A percentile compares a stretch with the other conserved stretches of the same genome.
phyloP scores from a whole-genome alignment of 2,797 vertebrate genomes.

The Zonotrichia albicollis region DNA sequence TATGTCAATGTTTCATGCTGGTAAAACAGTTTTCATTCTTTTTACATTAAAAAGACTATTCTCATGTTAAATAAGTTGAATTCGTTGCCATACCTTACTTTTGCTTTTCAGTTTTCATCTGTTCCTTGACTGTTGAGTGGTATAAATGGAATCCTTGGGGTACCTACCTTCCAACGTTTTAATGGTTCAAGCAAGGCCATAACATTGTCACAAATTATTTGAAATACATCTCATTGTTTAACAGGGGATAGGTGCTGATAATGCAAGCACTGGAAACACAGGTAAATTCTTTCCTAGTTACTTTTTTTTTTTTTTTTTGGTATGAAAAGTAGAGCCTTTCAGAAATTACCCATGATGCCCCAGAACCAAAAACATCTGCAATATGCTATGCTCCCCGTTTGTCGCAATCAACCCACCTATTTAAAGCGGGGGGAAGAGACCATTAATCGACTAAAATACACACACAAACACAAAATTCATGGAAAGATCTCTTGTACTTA shows the following conservation, averaged over 20 bases:
- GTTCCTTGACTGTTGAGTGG: background rate
- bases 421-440: background rate
- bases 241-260: background rate
- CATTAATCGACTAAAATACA: background rate
- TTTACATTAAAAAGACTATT: background rate
- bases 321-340: background rate
- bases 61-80: background rate
- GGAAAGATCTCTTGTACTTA: constrained; percentile 35
- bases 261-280: background rate
- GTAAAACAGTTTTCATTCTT: background rate
- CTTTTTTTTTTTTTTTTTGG: background rate
- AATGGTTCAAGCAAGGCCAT: background rate
- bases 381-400: background rate
- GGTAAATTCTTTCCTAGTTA: background rate
- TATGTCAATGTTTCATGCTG: fast-evolving
- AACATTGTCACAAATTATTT: background rate
- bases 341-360: background rate
- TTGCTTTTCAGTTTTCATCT: background rate
- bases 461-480: background rate
- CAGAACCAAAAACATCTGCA: constrained; percentile 35
- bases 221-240: background rate
- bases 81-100: background rate
- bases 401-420: background rate
- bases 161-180: background rate
- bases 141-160: background rate